These are phyloP conservation scores for Anoncus sp. DNA, from an alignment of 2,888 invertebrate species.

Conservation along the genomic window DNA sequence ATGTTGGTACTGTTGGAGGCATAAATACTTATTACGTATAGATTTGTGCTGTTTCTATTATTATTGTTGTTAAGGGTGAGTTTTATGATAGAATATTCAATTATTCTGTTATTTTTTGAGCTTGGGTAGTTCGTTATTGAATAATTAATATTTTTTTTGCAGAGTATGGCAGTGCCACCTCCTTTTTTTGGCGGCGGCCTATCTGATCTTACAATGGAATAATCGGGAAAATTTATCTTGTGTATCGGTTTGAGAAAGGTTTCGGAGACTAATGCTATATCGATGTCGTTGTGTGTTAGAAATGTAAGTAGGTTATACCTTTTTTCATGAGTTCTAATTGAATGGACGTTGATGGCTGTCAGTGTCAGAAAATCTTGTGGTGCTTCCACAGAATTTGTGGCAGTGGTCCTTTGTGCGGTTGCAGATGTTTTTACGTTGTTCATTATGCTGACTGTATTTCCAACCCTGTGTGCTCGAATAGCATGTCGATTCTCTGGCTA, in stretches of 20 bases:
- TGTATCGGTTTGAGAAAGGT: conserved; percentile 26
- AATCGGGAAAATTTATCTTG: conserved; percentile 44
- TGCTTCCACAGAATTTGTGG: no score
- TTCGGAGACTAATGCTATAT: conserved; percentile 12
- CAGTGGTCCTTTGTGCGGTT: no score
- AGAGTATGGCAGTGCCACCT: conserved; percentile 62
- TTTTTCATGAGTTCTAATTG: background rate
- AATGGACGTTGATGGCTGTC: conserved; percentile 12
- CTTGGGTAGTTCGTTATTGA: conserved; percentile 23
- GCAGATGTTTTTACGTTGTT: background rate
- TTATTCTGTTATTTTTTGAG: background rate
- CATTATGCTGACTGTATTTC: conserved; percentile 1
- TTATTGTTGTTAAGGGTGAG: conserved; percentile 19
- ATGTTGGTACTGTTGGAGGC: conserved; percentile 33
- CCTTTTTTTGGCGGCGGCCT: conserved; percentile 39
- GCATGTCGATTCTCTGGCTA: background rate
- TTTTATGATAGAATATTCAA: conserved; percentile 59
- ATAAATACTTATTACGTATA: conserved; percentile 57
- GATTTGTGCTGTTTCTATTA: conserved; percentile 29
- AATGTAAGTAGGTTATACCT: background rate
- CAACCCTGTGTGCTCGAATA: conserved; percentile 3
- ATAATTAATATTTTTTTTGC: conserved; percentile 56
- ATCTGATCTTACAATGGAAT: conserved; percentile 52
- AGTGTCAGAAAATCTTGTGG: background rate
- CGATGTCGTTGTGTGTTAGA: background rate